phyloP scores from a whole-genome alignment of 2,113 vertebrate species.

The Tor tambroides region DNA sequence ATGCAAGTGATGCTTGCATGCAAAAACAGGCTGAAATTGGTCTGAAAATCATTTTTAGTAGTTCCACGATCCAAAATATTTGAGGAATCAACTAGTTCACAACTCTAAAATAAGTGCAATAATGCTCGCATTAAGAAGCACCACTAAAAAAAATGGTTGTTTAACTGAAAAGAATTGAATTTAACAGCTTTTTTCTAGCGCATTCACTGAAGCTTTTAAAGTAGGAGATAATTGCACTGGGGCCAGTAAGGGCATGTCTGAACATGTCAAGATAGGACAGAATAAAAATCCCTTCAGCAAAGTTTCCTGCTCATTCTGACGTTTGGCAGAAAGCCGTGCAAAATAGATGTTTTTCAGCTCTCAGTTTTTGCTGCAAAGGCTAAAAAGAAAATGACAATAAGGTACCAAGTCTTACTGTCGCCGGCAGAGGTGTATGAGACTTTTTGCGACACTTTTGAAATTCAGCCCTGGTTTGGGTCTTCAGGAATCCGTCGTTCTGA shows the following conservation, averaged over 20 bases:
- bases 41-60: neutral
- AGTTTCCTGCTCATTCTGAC: slow-evolving; percentile 14
- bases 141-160: neutral
- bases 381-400: neutral
- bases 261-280: slow-evolving; percentile 31
- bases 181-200: neutral
- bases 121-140: neutral
- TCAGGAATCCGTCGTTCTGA: neutral
- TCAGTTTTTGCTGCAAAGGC: neutral
- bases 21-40: neutral
- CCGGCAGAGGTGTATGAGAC: neutral
- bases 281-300: neutral
- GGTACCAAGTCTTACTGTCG: neutral
- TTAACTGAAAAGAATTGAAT: neutral
- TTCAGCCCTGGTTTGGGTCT: neutral
- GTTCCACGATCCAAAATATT: neutral
- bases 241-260: slow-evolving; percentile 19
- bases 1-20: neutral
- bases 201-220: slow-evolving; percentile 23
- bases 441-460: neutral
- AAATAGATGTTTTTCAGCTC: neutral
- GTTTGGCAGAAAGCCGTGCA: neutral
- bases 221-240: slow-evolving; percentile 33
- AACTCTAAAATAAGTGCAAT: neutral
- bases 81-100: neutral